A percentile compares a stretch with the other conserved stretches of the same genome.
Conservation (phyloP, 2,797 vertebrate species). For the Myripristis jacobus region DNA sequence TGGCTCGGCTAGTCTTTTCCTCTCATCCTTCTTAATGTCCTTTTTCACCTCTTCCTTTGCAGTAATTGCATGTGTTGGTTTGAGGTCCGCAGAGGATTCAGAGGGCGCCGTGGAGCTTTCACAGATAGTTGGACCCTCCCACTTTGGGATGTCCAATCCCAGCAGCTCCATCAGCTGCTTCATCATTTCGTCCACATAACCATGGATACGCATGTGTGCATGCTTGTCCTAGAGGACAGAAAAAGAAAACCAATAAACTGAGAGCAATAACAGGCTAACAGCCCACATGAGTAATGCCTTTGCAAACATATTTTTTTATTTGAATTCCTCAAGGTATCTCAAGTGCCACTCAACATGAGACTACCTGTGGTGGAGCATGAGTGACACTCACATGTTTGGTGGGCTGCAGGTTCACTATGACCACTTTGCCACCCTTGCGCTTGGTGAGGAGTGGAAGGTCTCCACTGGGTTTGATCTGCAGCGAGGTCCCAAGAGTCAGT, state of each 20-base stretch:
- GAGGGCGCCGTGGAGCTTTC: constrained; percentile 65
- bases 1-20: constrained; percentile 55
- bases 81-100: constrained; percentile 27
- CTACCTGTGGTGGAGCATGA: neutral
- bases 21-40: constrained; percentile 58
- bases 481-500: constrained; percentile 92
- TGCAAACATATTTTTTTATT: neutral
- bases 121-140: constrained; percentile 88
- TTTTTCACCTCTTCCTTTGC: constrained; percentile 66
- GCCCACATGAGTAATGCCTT: neutral
- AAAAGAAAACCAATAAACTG: neutral
- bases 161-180: constrained; percentile 89
- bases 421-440: constrained; percentile 92
- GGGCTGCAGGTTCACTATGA: constrained; percentile 94
- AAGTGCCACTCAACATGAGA: neutral
- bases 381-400: constrained; percentile 92
- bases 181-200: constrained; percentile 94
- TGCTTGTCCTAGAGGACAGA: constrained; percentile 87
- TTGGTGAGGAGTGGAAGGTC: constrained; percentile 96
- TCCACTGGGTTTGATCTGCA: constrained; percentile 97
- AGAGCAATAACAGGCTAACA: neutral
- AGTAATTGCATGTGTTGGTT: constrained; percentile 25
- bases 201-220: constrained; percentile 89
- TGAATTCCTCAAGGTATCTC: neutral
- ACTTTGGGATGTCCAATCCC: constrained; percentile 89